Conservation (phyloP, 2,797 vertebrate genomes). For the Myoxocephalus aenaeus region DNA sequence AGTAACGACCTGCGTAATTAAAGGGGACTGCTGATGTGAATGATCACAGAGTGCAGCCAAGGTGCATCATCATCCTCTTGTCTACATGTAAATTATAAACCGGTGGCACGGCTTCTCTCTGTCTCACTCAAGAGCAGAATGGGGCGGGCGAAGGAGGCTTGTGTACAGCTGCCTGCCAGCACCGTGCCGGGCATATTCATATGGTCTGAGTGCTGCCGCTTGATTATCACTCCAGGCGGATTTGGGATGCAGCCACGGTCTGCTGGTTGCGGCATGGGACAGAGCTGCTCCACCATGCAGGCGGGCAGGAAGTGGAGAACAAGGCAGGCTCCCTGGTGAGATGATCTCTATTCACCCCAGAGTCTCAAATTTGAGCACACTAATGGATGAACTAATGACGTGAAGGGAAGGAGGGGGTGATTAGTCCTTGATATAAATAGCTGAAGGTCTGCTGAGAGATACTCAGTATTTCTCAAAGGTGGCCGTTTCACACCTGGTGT, state of each 20-base stretch:
- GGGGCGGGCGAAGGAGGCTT: conserved; percentile 26
- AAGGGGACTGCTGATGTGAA: conserved; percentile 39
- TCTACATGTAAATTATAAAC: conserved; percentile 31
- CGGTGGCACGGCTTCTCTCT: conserved; percentile 21
- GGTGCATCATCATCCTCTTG: conserved; percentile 38
- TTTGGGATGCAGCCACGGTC: conserved; percentile 53
- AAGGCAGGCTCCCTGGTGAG: conserved; percentile 46
- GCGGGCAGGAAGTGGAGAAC: conserved; percentile 46
- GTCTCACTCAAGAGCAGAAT: conserved; percentile 22
- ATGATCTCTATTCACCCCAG: conserved; percentile 56
- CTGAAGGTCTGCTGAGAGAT: conserved; percentile 45
- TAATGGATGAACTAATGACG: conserved; percentile 67
- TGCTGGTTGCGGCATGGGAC: conserved; percentile 30
- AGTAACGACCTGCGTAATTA: conserved; percentile 47
- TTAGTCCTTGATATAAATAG: conserved; percentile 62
- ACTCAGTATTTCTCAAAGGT: conserved; percentile 53
- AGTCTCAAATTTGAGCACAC: conserved; percentile 56
- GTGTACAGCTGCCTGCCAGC: conserved; percentile 22
- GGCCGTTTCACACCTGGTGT: conserved; percentile 56
- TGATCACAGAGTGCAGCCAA: conserved; percentile 35
- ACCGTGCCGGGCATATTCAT: conserved; percentile 29
- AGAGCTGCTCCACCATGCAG: conserved; percentile 21
- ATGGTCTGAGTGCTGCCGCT: conserved; percentile 38
- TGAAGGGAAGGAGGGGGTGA: conserved; percentile 27
- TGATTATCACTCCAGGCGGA: conserved; percentile 65